A percentile compares a stretch with the other conserved stretches of the same genome.
Conservation (phyloP, 2,113 vertebrate genomes). For the Cyanocitta stelleri region DNA sequence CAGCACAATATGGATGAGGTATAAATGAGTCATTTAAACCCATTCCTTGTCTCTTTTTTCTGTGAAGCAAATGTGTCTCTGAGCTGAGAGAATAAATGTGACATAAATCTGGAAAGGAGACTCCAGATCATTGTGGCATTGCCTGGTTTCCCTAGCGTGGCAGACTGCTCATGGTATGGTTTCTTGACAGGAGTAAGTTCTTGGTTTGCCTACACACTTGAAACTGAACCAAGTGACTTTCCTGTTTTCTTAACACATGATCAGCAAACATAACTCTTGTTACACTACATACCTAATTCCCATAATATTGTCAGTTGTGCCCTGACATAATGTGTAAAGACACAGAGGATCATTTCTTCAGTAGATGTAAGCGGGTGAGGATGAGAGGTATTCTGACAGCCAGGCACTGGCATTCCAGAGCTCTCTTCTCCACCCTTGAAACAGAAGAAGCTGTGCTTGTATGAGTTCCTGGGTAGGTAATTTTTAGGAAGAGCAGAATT, state of each 20-base stretch:
- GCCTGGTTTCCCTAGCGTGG: background rate
- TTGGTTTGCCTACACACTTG: slow-evolving; percentile 48
- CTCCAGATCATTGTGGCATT: background rate
- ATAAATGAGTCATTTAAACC: slow-evolving; percentile 12
- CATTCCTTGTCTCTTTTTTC: background rate
- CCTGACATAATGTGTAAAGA: slow-evolving; percentile 45
- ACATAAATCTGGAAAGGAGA: slow-evolving; percentile 41
- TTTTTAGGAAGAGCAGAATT: background rate
- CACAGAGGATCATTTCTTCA: background rate
- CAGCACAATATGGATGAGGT: background rate
- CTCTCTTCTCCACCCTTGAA: background rate
- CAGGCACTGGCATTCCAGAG: background rate
- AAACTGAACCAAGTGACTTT: slow-evolving; percentile 41
- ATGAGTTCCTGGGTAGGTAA: background rate
- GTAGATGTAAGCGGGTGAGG: background rate
- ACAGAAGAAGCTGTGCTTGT: background rate
- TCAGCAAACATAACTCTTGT: slow-evolving; percentile 43
- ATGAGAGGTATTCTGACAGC: slow-evolving; percentile 7
- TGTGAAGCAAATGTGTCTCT: slow-evolving; percentile 11
- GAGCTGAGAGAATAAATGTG: slow-evolving; percentile 43
- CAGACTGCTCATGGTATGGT: background rate
- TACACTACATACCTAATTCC: slow-evolving; percentile 31
- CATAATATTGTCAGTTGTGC: slow-evolving; percentile 50
- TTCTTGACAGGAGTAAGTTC: slow-evolving; percentile 29
- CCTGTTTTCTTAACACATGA: slow-evolving; percentile 53